These are phyloP conservation scores for Anastatus disparis DNA, from an alignment of 1,140 invertebrate species.

Conservation along the genomic window DNA sequence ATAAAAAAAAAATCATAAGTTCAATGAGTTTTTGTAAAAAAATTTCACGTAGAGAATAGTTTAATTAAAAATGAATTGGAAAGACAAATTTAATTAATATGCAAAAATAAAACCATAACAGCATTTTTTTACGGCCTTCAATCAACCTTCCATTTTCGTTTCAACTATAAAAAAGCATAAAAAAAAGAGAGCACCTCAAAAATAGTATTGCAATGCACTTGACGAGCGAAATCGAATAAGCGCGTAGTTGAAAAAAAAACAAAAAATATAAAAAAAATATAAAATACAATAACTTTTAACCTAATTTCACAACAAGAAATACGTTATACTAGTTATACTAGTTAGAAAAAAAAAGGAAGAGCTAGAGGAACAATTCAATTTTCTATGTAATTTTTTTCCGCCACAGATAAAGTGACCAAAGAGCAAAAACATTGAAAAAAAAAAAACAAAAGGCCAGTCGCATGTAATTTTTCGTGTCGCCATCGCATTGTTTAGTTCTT, in stretches of 20 bases:
- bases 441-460: not conserved
- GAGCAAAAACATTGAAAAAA: not conserved
- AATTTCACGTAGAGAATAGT: no score
- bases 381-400: not conserved
- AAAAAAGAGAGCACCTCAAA: no score
- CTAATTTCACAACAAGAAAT: not conserved
- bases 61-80: conserved; percentile 1
- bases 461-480: conserved; percentile 8
- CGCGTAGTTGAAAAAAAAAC: no score
- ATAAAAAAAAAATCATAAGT: no score
- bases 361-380: not conserved
- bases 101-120: not conserved
- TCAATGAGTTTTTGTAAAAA: no score
- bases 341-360: not conserved
- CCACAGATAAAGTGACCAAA: not conserved
- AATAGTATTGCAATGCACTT: no score
- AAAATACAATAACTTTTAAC: conserved; percentile 1
- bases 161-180: not conserved
- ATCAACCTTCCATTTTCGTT: not conserved
- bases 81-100: not conserved
- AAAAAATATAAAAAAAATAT: not conserved
- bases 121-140: not conserved
- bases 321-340: not conserved
- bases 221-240: no score
- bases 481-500: conserved; percentile 18